Conservation (phyloP, 2,888 invertebrate species). For the Cyclophora punctaria region DNA sequence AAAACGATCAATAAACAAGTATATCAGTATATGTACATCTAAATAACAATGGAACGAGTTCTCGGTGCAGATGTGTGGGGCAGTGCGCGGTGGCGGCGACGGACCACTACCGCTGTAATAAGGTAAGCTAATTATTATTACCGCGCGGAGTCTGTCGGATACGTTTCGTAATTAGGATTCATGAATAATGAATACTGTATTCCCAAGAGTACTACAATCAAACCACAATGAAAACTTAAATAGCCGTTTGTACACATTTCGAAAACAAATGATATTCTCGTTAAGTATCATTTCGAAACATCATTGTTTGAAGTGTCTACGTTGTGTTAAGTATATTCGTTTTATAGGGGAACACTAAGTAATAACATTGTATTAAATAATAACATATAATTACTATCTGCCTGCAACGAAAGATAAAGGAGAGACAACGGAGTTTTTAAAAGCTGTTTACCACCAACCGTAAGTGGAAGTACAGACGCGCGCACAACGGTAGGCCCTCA, state of each 20-base stretch:
- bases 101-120: conserved; percentile 20
- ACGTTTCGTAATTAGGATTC: conserved; percentile 47
- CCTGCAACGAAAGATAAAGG: conserved; percentile 63
- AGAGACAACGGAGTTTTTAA: conserved; percentile 65
- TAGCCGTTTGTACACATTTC: conserved; percentile 36
- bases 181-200: conserved; percentile 46
- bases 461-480: conserved; percentile 57
- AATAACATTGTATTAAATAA: conserved; percentile 70
- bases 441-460: conserved; percentile 65
- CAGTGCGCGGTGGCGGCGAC: too few species aligned
- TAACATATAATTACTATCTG: conserved; percentile 70
- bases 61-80: conserved; percentile 32
- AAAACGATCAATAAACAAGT: conserved; percentile 39
- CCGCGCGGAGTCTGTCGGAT: conserved; percentile 39
- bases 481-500: conserved; percentile 12
- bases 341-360: conserved; percentile 49
- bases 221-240: conserved; percentile 45
- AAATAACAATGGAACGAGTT: conserved; percentile 45
- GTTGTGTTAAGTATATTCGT: conserved; percentile 33
- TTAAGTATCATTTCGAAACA: conserved; percentile 44
- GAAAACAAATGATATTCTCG: conserved; percentile 41
- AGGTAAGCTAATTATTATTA: conserved; percentile 50
- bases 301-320: conserved; percentile 47
- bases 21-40: conserved; percentile 34
- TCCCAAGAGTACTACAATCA: conserved; percentile 40